Conservation (phyloP, 1,140 invertebrate species). For the Bathynomus jamesi region DNA sequence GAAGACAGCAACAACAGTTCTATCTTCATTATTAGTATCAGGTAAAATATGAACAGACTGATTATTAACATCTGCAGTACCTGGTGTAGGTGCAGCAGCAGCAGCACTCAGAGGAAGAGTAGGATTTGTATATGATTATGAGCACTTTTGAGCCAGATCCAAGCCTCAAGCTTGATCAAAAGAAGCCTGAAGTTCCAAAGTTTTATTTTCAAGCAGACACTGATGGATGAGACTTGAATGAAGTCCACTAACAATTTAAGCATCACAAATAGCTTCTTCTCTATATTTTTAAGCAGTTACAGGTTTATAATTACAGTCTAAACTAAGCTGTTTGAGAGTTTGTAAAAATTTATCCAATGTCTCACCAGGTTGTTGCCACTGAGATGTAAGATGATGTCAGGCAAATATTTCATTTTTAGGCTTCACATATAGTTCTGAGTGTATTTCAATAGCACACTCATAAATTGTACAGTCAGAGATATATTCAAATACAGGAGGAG, state of each 20-base stretch:
- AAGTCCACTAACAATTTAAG: neutral
- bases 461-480: neutral
- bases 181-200: neutral
- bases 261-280: neutral
- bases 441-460: neutral
- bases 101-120: too few species aligned
- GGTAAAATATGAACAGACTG: too few species aligned
- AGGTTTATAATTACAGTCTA: neutral
- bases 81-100: too few species aligned
- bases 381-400: neutral
- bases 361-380: neutral
- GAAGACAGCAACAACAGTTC: too few species aligned
- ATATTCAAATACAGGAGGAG: too few species aligned
- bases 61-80: too few species aligned
- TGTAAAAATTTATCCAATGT: neutral
- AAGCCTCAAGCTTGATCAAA: neutral
- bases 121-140: too few species aligned
- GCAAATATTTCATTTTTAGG: constrained; percentile 10
- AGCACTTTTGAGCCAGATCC: neutral
- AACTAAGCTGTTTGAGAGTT: neutral
- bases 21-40: too few species aligned
- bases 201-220: neutral
- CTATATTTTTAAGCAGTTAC: neutral
- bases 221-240: neutral
- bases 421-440: neutral